Conservation (phyloP, 2,888 invertebrate species). For the Endotricha flammealis region DNA sequence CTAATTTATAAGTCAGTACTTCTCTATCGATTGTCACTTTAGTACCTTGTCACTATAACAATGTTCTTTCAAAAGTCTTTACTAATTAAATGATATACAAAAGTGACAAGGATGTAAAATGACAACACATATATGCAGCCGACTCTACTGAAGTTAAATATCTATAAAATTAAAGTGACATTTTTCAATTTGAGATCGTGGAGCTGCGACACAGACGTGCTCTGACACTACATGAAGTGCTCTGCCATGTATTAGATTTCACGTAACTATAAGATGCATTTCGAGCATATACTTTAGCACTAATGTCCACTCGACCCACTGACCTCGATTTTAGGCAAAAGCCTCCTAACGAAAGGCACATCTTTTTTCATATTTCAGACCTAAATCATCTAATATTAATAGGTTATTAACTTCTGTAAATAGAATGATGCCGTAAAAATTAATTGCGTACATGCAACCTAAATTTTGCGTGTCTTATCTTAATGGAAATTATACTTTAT, state of each 20-base stretch:
- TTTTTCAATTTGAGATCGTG: no score
- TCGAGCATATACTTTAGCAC: conserved; percentile 15
- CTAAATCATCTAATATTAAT: conserved; percentile 1
- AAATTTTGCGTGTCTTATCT: not conserved
- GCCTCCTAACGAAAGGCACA: not conserved
- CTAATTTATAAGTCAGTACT: no score
- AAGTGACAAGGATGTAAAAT: no score
- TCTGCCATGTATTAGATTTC: not conserved
- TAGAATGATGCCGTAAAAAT: conserved; percentile 1
- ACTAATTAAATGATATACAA: no score
- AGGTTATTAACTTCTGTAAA: conserved; percentile 3
- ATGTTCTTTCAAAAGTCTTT: no score
- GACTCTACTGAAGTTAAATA: no score
- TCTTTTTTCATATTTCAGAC: not conserved
- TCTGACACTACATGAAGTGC: no score
- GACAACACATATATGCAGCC: no score
- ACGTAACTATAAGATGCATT: conserved; percentile 8
- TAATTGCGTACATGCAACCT: not conserved
- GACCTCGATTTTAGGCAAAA: conserved; percentile 25
- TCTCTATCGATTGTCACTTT: no score
- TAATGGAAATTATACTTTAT: not conserved
- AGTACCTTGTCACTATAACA: no score
- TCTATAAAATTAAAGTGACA: no score
- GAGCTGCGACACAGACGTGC: no score
- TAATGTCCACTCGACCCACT: conserved; percentile 26